Base-by-base conservation (phyloP, 2,888 invertebrate species). In the Pemphredon lugubris region DNA sequence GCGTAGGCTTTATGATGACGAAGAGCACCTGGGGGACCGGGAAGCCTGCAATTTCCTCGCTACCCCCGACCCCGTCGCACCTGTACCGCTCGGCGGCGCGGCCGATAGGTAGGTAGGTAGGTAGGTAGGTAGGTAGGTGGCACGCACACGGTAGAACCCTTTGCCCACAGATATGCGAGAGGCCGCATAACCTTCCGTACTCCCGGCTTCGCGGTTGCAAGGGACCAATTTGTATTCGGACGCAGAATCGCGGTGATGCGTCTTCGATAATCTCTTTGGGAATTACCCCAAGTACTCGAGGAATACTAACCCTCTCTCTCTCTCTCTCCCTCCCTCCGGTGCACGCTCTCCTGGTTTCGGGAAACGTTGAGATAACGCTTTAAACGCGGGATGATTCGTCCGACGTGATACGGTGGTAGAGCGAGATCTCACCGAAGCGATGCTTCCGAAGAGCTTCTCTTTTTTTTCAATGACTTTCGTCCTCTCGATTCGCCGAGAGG, bases 1-100 rank as follows among this genome's bases (percentile, higher is more conserved):
- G 84, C 78, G 84, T 87, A 87, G 88, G 88, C 87, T 89, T 89
- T 89, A 89, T 89, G 88, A 89, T 89, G 89, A 89, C 88, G 87
- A 89, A 89, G 87, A 86, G 88, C 87, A 87, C 89, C 88, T 86
- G 84, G 80, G 89, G 89, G 89, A 89, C 87, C 78, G 74, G 79
- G 80, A 79, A 81, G 83, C 82, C 83, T 83, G 87, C 89, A 89
- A 89, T 89, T 88, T 89, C 85, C 88, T 83, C 85, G 79, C 58
- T 70, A 21, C 48, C 74, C 69, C 77, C 71, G 76, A 79, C 44
- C 64, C 58, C 80, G 82, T 79, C 83, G 85, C 88, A 88, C 87
- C 88, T 88, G 87, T 85, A 87, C 82, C 18, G n/a, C n/a, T n/a
- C n/a, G n/a, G n/a, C n/a, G n/a, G n/a, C n/a, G n/a, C n/a, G n/a